phyloP scores from a whole-genome alignment of 1,140 invertebrate genomes.

The Drosophila erecta region DNA sequence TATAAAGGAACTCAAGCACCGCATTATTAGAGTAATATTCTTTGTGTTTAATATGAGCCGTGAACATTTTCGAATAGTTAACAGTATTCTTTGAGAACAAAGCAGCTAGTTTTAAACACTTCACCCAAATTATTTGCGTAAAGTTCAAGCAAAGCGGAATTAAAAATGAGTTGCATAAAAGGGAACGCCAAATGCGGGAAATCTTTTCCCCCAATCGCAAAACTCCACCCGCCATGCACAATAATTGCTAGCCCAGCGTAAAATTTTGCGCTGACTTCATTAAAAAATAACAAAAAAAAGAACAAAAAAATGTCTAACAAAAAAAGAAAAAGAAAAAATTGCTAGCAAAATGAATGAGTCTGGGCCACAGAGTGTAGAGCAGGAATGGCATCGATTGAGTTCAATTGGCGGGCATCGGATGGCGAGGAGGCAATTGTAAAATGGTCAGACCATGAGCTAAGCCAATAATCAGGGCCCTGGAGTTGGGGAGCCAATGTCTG shows the following conservation, averaged over 20 bases:
- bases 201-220: conserved; percentile 1
- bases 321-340: conserved; percentile 51
- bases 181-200: conserved; percentile 34
- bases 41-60: too few species aligned
- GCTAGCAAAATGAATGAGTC: conserved; percentile 75
- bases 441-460: conserved; percentile 68
- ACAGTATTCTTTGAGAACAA: too few species aligned
- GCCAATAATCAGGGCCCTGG: conserved; percentile 65
- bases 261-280: conserved; percentile 76
- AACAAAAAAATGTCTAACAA: conserved; percentile 4
- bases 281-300: conserved; percentile 44
- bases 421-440: conserved; percentile 62
- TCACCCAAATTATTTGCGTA: conserved; percentile 28
- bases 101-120: not conserved
- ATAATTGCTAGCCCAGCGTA: conserved; percentile 58
- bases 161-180: conserved; percentile 68
- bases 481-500: conserved; percentile 5
- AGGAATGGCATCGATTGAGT: conserved; percentile 68
- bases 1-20: not conserved
- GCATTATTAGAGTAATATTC: not conserved
- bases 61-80: too few species aligned
- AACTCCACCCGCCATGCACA: conserved; percentile 3
- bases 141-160: conserved; percentile 51
- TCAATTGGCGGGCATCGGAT: conserved; percentile 51
- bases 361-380: conserved; percentile 40